Base-by-base conservation (phyloP, 2,113 vertebrate genomes). In the Rafetus swinhoei region DNA sequence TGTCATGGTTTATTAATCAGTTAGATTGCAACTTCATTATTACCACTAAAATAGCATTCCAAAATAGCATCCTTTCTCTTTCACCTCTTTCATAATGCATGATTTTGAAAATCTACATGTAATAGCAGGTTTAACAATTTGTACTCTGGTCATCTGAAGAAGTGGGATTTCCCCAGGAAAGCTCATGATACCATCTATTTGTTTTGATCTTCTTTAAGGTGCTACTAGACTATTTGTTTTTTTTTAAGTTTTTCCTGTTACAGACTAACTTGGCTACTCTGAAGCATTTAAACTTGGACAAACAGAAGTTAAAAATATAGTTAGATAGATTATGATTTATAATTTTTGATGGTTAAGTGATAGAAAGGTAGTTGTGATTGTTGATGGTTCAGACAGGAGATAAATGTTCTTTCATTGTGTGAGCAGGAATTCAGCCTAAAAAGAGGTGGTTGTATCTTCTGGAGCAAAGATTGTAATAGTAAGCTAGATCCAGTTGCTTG, bases 31-130 rank as follows among this genome's bases (percentile, higher is more conserved):
- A 39, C 69, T 10, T 21, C n/a, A 74, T 91, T 55, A 50, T 50
- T 94, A 35, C 72, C 91, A 90, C 93, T 4, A 56, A 81, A 89
- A 84, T 32, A 77, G 45, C 6, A 27, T 86, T 93, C 32, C 32
- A 45, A 45, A 45, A 45, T 91, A 87, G 94, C 35, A 57, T 88
- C 22, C 87, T 93, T 53, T 25, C 2, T 14, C n/a, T 93, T 85
- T 91, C 79, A 85, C 24, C 21, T 39, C 3, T 18, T 74, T 65
- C 72, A 92, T 86, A 95, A 84, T 72, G 89, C 92, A 77, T n/a
- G 60, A 82, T 53, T 39, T 50, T 19, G 72, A 74, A 92, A 93
- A 50, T 25, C 29, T 29, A 53, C 52, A 32, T 9, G n/a, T 81
- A 87, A 56, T 57, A 82, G 52, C 1, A 1, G 39, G 35, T 89